Conservation (phyloP, 2,888 invertebrate species). For the Teleiodes luculella region DNA sequence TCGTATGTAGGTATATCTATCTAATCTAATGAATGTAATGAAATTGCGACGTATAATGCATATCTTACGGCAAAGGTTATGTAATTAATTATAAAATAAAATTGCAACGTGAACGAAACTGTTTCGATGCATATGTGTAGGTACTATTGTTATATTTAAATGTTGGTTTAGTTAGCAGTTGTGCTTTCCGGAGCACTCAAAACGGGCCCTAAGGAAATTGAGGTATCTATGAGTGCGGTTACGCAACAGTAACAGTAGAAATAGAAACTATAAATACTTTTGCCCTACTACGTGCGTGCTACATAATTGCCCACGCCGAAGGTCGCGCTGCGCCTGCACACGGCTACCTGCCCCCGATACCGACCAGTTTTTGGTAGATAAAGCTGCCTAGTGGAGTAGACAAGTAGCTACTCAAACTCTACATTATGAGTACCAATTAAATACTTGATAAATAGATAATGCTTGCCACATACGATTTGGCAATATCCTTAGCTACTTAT, state of each 20-base stretch:
- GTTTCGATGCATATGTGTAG: too few relatives aligned
- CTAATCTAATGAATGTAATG: too few relatives aligned
- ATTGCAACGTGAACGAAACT: too few relatives aligned
- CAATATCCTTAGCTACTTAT: too few relatives aligned
- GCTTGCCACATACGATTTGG: neutral
- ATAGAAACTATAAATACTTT: slow-evolving; percentile 46
- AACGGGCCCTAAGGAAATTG: slow-evolving; percentile 35
- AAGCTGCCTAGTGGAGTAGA: neutral
- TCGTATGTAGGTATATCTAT: too few relatives aligned
- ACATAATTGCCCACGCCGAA: slow-evolving; percentile 21
- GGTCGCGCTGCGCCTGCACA: neutral
- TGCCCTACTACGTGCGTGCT: slow-evolving; percentile 39
- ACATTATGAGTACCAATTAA: neutral
- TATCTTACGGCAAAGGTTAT: too few relatives aligned
- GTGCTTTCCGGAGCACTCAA: slow-evolving; percentile 15
- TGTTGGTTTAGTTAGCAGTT: neutral
- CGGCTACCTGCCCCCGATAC: neutral
- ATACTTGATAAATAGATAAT: neutral
- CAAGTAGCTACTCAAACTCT: too few relatives aligned
- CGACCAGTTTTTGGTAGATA: neutral
- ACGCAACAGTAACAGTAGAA: slow-evolving; percentile 41
- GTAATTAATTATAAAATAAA: too few relatives aligned
- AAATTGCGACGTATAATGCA: too few relatives aligned
- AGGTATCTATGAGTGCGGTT: slow-evolving; percentile 35
- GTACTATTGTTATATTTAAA: too few relatives aligned